Percentiles rank a stretch among this genome's conserved stretches.
Conservation (phyloP, 37 sponge, comb jelly and placozoan genomes). For the Corticium candelabrum region DNA sequence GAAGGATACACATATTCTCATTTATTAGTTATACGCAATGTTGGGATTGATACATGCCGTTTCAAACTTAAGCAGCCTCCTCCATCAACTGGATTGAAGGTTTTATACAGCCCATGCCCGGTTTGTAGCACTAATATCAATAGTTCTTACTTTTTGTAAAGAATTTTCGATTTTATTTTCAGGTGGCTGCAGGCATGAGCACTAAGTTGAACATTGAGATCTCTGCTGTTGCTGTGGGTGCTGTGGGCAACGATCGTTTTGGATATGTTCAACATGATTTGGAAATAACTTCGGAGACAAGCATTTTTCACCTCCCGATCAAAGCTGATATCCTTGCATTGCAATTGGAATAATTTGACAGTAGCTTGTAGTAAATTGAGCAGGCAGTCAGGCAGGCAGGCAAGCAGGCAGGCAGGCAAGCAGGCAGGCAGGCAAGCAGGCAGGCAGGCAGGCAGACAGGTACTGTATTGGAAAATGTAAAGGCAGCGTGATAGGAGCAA, state of each 20-base stretch:
- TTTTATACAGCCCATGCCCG: conserved; percentile 59
- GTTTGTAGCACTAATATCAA: conserved; percentile 31
- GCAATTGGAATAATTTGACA: neutral
- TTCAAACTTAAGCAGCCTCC: conserved; percentile 85
- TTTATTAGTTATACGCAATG: conserved; percentile 51
- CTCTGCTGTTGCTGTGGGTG: conserved; percentile 74
- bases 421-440: too few species aligned
- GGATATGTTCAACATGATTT: conserved; percentile 46
- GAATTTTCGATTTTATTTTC: too few species aligned
- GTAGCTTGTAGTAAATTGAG: too few species aligned
- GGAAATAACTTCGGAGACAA: conserved; percentile 65
- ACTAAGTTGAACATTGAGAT: conserved; percentile 57
- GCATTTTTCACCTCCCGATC: conserved; percentile 59
- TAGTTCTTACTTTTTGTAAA: too few species aligned
- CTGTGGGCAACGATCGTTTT: conserved; percentile 33
- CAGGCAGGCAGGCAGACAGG: too few species aligned
- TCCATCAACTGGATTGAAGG: conserved; percentile 67
- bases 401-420: too few species aligned
- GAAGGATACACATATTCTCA: conserved; percentile 64
- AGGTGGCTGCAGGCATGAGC: conserved; percentile 91
- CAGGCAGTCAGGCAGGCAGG: too few species aligned
- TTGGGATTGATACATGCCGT: conserved; percentile 63
- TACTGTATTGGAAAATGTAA: too few species aligned
- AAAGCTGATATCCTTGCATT: conserved; percentile 65
- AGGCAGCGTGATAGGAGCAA: too few species aligned